A percentile compares a stretch with the other conserved stretches of the same genome.
Conservation (phyloP, 2,113 vertebrate genomes). For the Channa maculata region DNA sequence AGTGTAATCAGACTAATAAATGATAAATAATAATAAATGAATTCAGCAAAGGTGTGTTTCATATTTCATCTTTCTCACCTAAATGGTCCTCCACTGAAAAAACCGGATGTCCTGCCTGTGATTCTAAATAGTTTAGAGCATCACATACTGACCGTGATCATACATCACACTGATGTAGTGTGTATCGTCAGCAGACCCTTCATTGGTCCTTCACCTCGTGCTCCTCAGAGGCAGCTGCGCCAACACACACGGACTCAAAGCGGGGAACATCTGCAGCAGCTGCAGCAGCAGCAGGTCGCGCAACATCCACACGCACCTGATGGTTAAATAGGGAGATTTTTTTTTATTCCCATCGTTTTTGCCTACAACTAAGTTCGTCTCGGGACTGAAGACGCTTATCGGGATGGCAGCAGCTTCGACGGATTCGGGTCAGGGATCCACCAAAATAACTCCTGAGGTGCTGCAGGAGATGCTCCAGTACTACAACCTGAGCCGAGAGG, state of each 20-base stretch:
- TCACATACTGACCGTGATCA: no score
- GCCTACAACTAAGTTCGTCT: not conserved
- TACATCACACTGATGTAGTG: no score
- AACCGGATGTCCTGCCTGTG: no score
- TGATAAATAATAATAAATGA: no score
- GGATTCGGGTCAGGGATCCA: slow-evolving; percentile 45
- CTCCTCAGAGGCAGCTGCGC: not conserved
- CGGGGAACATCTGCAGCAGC: not conserved
- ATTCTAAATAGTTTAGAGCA: no score
- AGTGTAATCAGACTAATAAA: no score
- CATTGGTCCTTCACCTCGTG: not conserved
- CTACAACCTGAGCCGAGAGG: slow-evolving; percentile 85
- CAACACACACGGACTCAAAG: not conserved
- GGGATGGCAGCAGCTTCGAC: slow-evolving; percentile 67
- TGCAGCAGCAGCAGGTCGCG: slow-evolving; percentile 3
- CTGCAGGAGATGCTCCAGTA: slow-evolving; percentile 80
- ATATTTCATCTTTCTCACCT: no score
- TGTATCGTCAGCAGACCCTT: no score
- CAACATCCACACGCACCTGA: slow-evolving; percentile 19
- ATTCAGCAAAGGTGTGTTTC: no score
- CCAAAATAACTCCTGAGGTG: slow-evolving; percentile 83
- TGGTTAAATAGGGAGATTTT: not conserved
- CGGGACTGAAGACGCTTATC: not conserved
- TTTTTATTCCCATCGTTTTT: not conserved
- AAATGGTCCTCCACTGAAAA: no score